A percentile compares a stretch with the other conserved stretches of the same genome.
Conservation (phyloP, 2,888 invertebrate species). For the Acleris laterana region DNA sequence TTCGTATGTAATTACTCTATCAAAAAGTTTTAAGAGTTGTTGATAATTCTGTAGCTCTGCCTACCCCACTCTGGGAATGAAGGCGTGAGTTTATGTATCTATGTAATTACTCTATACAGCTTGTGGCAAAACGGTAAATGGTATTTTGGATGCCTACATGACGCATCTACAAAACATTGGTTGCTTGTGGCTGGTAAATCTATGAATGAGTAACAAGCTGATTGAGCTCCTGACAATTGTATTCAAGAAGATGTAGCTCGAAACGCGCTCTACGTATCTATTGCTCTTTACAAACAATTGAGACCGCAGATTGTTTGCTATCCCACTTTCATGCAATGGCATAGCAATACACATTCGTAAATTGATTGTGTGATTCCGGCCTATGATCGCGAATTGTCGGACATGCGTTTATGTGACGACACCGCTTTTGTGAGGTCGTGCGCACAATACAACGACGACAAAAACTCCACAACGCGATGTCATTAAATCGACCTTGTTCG, state of each 20-base stretch:
- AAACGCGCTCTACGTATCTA: background rate
- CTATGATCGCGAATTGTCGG: conserved; percentile 38
- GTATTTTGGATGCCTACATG: no score
- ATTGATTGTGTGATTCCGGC: conserved; percentile 53
- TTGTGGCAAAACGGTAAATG: no score
- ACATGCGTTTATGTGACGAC: conserved; percentile 37
- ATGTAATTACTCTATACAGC: no score
- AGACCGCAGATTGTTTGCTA: background rate
- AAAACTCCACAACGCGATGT: conserved; percentile 58
- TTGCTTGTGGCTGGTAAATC: no score
- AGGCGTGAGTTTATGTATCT: no score
- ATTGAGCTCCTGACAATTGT: no score
- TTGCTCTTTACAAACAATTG: background rate
- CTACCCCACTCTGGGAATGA: no score
- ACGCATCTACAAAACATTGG: no score
- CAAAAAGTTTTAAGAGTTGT: no score
- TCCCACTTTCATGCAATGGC: conserved; percentile 37
- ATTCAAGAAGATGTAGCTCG: background rate
- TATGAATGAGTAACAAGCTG: no score
- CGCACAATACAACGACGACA: conserved; percentile 48
- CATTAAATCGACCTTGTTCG: conserved; percentile 63
- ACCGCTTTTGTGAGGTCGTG: conserved; percentile 44
- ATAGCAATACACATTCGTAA: conserved; percentile 45
- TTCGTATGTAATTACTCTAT: no score
- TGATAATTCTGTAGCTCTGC: no score